These are phyloP conservation scores for Enteromius thamalakanensis DNA, from an alignment of 2,797 vertebrate genomes.

Conservation along the genomic window DNA sequence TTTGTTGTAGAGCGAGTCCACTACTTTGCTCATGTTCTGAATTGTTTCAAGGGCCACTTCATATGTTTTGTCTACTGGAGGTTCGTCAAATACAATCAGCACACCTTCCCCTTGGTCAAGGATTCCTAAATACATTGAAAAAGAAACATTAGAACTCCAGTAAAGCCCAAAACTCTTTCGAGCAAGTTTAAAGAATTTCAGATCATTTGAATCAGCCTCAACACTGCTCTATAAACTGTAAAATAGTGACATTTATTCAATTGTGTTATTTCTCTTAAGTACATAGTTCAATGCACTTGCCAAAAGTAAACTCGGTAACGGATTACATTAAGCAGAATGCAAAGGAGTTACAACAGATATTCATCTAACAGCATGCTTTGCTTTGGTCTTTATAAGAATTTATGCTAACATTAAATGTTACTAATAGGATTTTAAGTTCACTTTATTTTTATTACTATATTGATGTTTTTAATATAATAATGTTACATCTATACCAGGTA, in stretches of 20 bases:
- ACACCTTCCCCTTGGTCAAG: conserved; percentile 96
- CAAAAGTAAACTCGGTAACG: background rate
- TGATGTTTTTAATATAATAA: background rate
- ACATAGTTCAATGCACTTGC: background rate
- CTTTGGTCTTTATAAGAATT: background rate
- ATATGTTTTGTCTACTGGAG: conserved; percentile 93
- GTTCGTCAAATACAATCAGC: conserved; percentile 93
- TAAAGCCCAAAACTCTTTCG: background rate
- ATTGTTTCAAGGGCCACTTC: conserved; percentile 94
- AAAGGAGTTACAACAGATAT: background rate
- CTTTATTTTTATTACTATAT: background rate
- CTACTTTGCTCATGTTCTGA: conserved; percentile 98
- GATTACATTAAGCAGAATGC: background rate
- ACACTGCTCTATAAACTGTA: background rate
- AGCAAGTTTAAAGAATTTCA: background rate
- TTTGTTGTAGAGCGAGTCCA: conserved; percentile 99
- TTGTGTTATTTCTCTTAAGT: background rate
- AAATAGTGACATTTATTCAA: background rate
- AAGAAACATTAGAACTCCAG: background rate
- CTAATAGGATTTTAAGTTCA: background rate
- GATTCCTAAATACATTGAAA: conserved; percentile 78
- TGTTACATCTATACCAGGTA: background rate
- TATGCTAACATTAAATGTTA: background rate
- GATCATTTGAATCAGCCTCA: background rate
- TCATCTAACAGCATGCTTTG: background rate